Conservation (phyloP, 1,140 invertebrate genomes). For the Cheumatopsyche charites region DNA sequence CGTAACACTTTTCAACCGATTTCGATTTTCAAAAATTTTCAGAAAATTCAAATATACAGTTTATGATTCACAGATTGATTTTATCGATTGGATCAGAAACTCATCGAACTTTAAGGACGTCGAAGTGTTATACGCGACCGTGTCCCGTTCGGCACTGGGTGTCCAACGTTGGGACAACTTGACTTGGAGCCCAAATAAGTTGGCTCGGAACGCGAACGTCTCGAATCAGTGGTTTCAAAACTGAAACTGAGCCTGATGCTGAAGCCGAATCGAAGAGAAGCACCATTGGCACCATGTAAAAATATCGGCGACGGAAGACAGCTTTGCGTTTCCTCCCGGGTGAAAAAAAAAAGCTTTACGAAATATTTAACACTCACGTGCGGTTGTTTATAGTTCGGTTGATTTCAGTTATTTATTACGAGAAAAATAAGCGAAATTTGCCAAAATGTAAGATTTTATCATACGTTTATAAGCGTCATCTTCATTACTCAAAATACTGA, state of each 20-base stretch:
- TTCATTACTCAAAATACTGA: no score
- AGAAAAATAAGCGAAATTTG: neutral
- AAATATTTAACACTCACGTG: neutral
- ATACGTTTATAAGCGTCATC: no score
- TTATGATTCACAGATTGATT: no score
- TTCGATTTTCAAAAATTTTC: no score
- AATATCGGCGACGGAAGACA: neutral
- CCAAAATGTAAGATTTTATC: no score
- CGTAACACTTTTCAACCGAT: neutral
- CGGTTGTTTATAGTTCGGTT: neutral
- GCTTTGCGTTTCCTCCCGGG: neutral
- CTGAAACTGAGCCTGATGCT: no score
- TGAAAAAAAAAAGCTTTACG: neutral
- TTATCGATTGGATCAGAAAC: no score
- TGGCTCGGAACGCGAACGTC: slow-evolving; percentile 24
- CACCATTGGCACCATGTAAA: no score
- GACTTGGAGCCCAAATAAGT: slow-evolving; percentile 31
- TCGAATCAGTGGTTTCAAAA: slow-evolving; percentile 18
- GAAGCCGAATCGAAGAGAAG: no score
- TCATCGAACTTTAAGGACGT: neutral
- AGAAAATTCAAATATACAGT: no score
- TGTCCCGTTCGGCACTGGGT: slow-evolving; percentile 1
- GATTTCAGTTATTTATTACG: neutral
- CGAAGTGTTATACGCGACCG: neutral
- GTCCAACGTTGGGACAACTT: slow-evolving; percentile 17